Base-by-base conservation (phyloP, 2,797 vertebrate species). In the Prunella strophiata region DNA sequence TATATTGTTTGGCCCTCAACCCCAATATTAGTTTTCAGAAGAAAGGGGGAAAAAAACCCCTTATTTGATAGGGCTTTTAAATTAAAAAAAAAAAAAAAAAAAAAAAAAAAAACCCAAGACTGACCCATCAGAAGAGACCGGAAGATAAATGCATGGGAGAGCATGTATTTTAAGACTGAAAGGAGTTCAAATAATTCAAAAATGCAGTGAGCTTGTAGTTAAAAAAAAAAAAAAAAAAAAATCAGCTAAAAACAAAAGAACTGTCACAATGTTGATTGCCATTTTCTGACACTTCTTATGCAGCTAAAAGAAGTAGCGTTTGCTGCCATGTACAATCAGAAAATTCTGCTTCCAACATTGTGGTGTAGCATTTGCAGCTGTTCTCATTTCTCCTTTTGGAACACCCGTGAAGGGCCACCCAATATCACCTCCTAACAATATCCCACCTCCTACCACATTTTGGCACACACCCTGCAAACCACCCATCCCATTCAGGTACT, bases 1-100 rank as follows among this genome's bases (percentile, higher is more conserved):
- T 97, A 97, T 95, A 96, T 96, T 98, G 97, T 98, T 98, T 98
- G 97, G 98, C 97, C 98, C 97, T 98, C 97, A 97, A 98, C 97
- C 95, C 97, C 97, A 97, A 95, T 97, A 97, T 97, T 97, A 98
- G 94, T 97, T 97, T 92, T 87, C 72, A 88, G 72, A 94, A 80
- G 40, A 54, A 85, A 82, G 47, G 7, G 11, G 34, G 0, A 2
- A 16, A 45, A 34, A 40, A 36, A 36, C 10, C 32, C 96, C 91
- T 83, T 92, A 74, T 96, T 97, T 97, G 81, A 95, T 96, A 96
- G 96, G 77, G 91, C 83, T 96, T 97, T 97, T 96, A 97, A 96
- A 97, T 95, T 89, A 70, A 63, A 94, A 43, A 43, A 38, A 55
- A 96, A 96, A 70, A 63, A 94, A 43, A 43, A 38, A 55, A 55